Percentiles rank a stretch among this genome's conserved stretches.
Conservation (phyloP, 2,888 invertebrate genomes). For the Fragum whitleyi region DNA sequence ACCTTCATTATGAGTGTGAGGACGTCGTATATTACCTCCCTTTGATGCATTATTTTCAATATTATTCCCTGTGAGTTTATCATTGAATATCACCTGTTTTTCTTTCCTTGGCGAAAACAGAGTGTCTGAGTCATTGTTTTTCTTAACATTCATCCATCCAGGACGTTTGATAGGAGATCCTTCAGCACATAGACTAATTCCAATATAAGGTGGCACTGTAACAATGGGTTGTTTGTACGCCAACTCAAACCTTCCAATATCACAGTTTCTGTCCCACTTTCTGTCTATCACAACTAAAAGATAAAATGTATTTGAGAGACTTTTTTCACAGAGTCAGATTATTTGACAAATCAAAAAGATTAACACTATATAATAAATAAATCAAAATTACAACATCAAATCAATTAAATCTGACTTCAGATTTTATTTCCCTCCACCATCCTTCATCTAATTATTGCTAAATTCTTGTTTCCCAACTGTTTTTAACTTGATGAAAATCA, state of each 20-base stretch:
- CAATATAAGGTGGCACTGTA: constrained; percentile 84
- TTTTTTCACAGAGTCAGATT: too few species aligned
- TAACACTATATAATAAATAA: too few species aligned
- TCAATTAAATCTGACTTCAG: too few species aligned
- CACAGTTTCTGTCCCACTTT: constrained; percentile 83
- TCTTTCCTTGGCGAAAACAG: constrained; percentile 64
- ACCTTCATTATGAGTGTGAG: constrained; percentile 65
- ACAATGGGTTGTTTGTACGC: constrained; percentile 84
- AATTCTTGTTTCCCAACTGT: too few species aligned
- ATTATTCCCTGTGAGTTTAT: constrained; percentile 52
- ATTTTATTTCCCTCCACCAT: too few species aligned
- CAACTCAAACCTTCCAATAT: constrained; percentile 84
- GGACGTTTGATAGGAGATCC: constrained; percentile 77
- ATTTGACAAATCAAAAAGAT: too few species aligned
- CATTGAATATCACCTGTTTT: constrained; percentile 66
- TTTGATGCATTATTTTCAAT: constrained; percentile 34
- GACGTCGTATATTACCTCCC: constrained; percentile 62
- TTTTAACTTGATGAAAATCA: too few species aligned
- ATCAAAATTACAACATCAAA: too few species aligned
- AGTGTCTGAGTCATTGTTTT: constrained; percentile 32
- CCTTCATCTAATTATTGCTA: too few species aligned
- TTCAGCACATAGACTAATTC: constrained; percentile 82
- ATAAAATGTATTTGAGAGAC: too few species aligned
- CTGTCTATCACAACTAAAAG: constrained; percentile 84
- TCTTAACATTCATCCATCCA: constrained; percentile 60